Percentiles rank a stretch among this genome's conserved stretches.
Evolutionary conservation across 2,113 vertebrate species (phyloP).

Genomic region (Rhadina sibilatrix): DNA sequence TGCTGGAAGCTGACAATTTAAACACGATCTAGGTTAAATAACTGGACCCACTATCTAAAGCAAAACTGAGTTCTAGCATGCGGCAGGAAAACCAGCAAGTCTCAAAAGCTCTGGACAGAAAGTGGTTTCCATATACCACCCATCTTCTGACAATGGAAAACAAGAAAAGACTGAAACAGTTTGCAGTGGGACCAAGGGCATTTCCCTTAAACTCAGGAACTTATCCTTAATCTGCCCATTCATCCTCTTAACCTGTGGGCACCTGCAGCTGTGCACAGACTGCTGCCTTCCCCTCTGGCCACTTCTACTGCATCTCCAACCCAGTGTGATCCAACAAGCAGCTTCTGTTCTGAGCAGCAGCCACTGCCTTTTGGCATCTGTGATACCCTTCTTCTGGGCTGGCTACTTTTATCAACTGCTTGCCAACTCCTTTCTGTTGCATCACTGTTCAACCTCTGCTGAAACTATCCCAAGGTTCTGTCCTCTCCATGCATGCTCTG

Average conservation of each 20-base stretch:
- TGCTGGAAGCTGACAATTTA: neutral
- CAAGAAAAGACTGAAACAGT: neutral
- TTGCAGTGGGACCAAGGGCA: neutral
- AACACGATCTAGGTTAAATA: neutral
- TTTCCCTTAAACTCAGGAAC: neutral
- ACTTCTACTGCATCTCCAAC: neutral
- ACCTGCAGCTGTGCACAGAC: neutral
- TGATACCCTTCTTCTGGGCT: accelerated
- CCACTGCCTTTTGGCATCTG: neutral
- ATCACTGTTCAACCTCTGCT: neutral
- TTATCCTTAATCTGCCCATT: neutral
- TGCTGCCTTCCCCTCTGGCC: neutral
- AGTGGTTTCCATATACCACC: neutral
- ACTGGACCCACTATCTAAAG: neutral
- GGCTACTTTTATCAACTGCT: neutral
- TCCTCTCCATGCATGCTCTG: neutral
- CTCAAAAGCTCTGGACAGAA: neutral
- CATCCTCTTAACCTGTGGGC: neutral
- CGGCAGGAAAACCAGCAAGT: neutral
- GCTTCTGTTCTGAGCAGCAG: neutral
- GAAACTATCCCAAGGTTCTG: neutral
- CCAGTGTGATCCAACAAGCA: accelerated
- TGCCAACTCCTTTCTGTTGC: neutral
- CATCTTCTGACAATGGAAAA: neutral
- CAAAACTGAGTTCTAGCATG: neutral